A percentile compares a stretch with the other conserved stretches of the same genome.
Conservation (phyloP, 2,797 vertebrate species). For the Lepilemur septentrionalis region DNA sequence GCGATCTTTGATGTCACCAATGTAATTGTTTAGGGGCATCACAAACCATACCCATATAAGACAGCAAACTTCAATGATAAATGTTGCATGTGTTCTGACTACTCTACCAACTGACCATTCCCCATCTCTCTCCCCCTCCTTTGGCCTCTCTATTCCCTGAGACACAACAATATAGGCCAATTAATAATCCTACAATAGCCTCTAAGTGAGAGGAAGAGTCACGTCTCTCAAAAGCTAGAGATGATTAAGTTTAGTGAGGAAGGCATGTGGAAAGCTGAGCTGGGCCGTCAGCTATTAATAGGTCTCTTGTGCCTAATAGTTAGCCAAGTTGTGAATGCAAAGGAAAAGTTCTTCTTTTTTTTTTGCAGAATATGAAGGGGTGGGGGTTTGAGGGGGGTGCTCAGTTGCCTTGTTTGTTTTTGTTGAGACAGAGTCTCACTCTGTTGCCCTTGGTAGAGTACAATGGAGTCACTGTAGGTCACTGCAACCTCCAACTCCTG, state of each 20-base stretch:
- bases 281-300: not conserved
- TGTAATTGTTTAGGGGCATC: not conserved
- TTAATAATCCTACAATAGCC: not conserved
- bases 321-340: not conserved
- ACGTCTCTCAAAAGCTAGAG: not conserved
- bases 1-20: not conserved
- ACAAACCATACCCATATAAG: not conserved
- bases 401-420: too few relatives aligned
- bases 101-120: not conserved
- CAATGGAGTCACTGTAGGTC: too few relatives aligned
- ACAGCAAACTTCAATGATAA: not conserved
- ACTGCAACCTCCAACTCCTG: too few relatives aligned
- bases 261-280: not conserved
- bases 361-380: too few relatives aligned
- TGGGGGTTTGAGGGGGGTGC: too few relatives aligned
- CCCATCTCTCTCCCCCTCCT: not conserved
- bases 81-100: not conserved
- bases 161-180: not conserved
- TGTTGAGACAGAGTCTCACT: too few relatives aligned
- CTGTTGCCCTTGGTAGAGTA: too few relatives aligned
- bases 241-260: not conserved
- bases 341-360: not conserved
- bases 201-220: not conserved
- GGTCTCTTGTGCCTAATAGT: not conserved
- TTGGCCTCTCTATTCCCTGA: not conserved